These are phyloP conservation scores for Azorinus chamasolen DNA, from an alignment of 2,888 invertebrate species.

Conservation along the genomic window DNA sequence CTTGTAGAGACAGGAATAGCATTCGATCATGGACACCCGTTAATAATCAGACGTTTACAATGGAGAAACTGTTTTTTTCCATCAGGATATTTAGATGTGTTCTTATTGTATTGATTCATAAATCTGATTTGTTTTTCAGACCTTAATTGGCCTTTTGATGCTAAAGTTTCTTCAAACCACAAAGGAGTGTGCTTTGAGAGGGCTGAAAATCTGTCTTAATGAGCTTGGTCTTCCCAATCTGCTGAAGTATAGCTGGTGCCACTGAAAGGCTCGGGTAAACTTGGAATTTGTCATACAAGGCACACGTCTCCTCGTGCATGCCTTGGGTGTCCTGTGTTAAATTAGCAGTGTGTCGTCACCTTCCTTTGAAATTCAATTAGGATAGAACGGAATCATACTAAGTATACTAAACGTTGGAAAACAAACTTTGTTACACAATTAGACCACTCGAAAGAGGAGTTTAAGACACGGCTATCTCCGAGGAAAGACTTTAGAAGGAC, in stretches of 20 bases:
- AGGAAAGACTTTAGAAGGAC: too few species aligned
- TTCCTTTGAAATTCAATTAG: conserved; percentile 6
- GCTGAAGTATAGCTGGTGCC: conserved; percentile 35
- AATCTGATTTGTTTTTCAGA: conserved; percentile 13
- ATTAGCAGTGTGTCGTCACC: conserved; percentile 3
- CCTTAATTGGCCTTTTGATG: conserved; percentile 7
- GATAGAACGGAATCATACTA: conserved; percentile 4
- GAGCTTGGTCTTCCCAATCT: conserved; percentile 10
- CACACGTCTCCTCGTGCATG: conserved; percentile 2
- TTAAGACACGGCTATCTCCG: not conserved
- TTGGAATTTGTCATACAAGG: conserved; percentile 1
- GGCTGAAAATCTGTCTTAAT: conserved; percentile 24
- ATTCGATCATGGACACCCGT: too few species aligned
- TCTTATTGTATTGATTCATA: conserved; percentile 6
- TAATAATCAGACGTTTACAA: too few species aligned
- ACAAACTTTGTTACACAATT: conserved; percentile 4
- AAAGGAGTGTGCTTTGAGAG: conserved; percentile 29
- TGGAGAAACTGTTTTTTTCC: not conserved
- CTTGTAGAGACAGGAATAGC: too few species aligned
- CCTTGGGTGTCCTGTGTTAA: not conserved
- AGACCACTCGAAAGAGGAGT: conserved; percentile 2
- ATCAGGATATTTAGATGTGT: conserved; percentile 2
- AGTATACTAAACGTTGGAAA: conserved; percentile 1
- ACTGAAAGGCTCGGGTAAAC: not conserved
- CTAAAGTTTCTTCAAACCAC: conserved; percentile 17